Base-by-base conservation (phyloP, 1,140 invertebrate species). In the Drosophila sucinea region DNA sequence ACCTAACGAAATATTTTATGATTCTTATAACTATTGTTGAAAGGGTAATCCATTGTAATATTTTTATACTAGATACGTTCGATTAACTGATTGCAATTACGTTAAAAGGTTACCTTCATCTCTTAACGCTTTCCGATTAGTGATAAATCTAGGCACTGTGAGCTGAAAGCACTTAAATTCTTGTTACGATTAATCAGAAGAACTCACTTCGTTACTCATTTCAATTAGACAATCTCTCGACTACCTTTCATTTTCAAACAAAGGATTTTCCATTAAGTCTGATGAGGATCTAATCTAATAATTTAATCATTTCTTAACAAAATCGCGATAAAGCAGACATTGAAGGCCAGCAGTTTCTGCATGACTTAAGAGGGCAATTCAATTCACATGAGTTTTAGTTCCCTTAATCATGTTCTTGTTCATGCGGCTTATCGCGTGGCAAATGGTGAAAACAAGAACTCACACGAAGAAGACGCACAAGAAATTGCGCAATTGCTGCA, bases 401-500 rank as follows among this genome's bases (percentile, higher is more conserved):
- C 47, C 40, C 60, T 54, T 44, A 54, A 10, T 70, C 23, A 23
- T 40, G 68, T 44, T 69, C 60, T 55, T 70, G 67, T 65, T 54
- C 17, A 58, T 63, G 40, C 51, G 35, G 23, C 55, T 73, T 81
- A 73, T 81, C 65, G 79, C 79, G 8, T 57, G 67, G 69, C 65
- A 58, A 81, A 77, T 73, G 41, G 77, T 73, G 41, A 57, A 23
- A 66, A 57, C 27, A 30, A 69, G 65, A 77, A 72, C 81, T 60
- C 84, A 79, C 83, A 87, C 84, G 73, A 70, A 62, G 81, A 69
- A 62, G 72, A 54, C 40, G 25, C 4, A 51, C 2, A 68, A 79
- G 63, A 79, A 87, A 79, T 79, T 73, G 76, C 83, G 79, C 79
- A 83, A 77, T 77, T 83, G 63, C 66, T 51, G 30, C 10, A 60